These are phyloP conservation scores for Serilophus lunatus DNA, from an alignment of 2,113 vertebrate species.

Conservation along the genomic window DNA sequence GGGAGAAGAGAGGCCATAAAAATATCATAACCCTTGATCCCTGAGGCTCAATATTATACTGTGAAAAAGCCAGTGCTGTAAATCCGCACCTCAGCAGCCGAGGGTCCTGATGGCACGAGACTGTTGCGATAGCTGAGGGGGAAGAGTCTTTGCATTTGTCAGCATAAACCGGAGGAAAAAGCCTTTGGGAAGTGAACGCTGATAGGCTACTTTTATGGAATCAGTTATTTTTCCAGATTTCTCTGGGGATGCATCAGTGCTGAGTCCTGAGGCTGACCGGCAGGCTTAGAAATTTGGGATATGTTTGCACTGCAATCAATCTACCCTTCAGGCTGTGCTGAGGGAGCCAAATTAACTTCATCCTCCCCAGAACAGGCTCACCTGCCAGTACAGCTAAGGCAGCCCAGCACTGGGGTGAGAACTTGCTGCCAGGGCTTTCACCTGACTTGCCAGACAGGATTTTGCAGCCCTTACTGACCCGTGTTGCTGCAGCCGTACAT, in stretches of 20 bases:
- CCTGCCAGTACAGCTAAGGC: background rate
- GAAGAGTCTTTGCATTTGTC: background rate
- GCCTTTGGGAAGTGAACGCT: background rate
- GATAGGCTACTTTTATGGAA: slow-evolving; percentile 19
- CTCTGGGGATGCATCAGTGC: background rate
- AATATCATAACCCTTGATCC: slow-evolving; percentile 71
- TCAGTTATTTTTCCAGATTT: slow-evolving; percentile 34
- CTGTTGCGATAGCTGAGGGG: background rate
- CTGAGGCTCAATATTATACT: slow-evolving; percentile 52
- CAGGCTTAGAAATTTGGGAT: slow-evolving; percentile 27
- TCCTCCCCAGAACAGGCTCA: background rate
- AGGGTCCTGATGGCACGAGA: slow-evolving; percentile 18
- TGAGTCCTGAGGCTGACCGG: background rate
- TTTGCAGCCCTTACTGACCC: background rate
- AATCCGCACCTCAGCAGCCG: slow-evolving; percentile 12
- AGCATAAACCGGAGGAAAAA: slow-evolving; percentile 7
- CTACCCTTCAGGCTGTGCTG: background rate
- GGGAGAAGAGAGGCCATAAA: slow-evolving; percentile 66
- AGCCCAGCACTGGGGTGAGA: background rate
- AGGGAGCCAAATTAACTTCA: background rate
- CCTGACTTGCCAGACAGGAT: too few species aligned
- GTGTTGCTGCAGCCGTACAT: background rate
- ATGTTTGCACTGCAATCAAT: slow-evolving; percentile 2
- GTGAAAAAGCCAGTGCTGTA: slow-evolving; percentile 51
- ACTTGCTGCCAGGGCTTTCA: background rate